Evolutionary conservation across 2,113 vertebrate genomes (phyloP).

Genomic region (Dromas ardeola): DNA sequence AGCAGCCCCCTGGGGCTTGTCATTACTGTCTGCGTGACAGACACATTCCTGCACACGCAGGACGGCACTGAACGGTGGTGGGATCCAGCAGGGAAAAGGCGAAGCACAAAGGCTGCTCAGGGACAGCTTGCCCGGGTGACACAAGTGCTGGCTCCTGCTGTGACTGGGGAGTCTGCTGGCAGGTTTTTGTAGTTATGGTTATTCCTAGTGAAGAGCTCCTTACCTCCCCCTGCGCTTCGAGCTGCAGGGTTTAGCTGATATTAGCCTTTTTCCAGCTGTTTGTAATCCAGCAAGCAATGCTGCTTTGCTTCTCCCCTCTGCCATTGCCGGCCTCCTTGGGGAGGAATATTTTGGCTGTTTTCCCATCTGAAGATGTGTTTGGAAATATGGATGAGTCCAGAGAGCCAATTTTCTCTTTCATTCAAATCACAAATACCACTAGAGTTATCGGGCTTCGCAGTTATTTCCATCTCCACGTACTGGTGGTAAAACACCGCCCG

Average conservation of each 20-base stretch:
- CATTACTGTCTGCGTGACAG: not conserved
- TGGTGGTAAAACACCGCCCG: not conserved
- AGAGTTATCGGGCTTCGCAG: not conserved
- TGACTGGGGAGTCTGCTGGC: not conserved
- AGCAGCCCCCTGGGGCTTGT: not conserved
- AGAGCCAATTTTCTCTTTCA: not conserved
- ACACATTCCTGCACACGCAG: not conserved
- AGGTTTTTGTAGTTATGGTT: not conserved
- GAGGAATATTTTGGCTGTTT: not conserved
- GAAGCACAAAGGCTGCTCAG: not conserved
- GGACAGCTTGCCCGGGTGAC: not conserved
- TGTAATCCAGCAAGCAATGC: not conserved
- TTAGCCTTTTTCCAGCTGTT: not conserved
- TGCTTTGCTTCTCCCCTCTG: not conserved
- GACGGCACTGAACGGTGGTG: accelerated
- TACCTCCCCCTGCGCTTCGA: not conserved
- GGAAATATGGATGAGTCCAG: not conserved
- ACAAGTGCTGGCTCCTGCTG: not conserved
- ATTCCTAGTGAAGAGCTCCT: conserved; percentile 14
- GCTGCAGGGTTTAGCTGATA: not conserved
- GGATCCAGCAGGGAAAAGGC: not conserved
- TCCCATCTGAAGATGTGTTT: not conserved
- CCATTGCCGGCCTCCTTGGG: not conserved
- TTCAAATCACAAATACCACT: not conserved
- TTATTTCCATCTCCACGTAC: not conserved